Percentiles rank a stretch among this genome's conserved stretches.
Conservation (phyloP, 2,113 vertebrate species). For the Eidolon helvum region DNA sequence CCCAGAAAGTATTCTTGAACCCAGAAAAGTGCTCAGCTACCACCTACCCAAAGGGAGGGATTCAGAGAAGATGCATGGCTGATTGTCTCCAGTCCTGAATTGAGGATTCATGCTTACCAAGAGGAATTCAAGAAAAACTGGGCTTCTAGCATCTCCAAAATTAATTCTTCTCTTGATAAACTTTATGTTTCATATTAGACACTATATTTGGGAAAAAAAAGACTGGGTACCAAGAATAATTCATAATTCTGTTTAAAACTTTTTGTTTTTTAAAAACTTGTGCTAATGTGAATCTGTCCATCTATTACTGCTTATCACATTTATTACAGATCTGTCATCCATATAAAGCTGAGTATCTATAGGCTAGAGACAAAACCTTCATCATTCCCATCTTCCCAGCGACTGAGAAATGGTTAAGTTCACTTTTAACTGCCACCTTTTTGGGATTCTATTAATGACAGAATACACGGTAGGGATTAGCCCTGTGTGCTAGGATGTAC, state of each 20-base stretch:
- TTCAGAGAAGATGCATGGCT: rapidly evolving
- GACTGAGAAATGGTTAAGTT: not conserved
- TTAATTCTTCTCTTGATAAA: not conserved
- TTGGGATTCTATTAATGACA: not conserved
- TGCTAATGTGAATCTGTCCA: not conserved
- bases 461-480: not conserved
- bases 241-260: not conserved
- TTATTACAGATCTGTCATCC: not conserved
- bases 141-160: not conserved
- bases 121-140: not conserved
- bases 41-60: not conserved
- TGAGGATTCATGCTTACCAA: not conserved
- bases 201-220: not conserved
- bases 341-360: not conserved
- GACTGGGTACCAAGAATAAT: not conserved
- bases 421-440: not conserved
- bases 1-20: not conserved
- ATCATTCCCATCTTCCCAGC: not conserved
- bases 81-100: not conserved
- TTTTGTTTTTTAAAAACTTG: not conserved
- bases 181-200: not conserved
- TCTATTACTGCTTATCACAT: not conserved
- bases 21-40: not conserved
- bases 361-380: not conserved
- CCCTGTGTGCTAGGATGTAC: not conserved